phyloP scores from a whole-genome alignment of 92 coral and sea anemone genomes.

The Paragorgia papillata region DNA sequence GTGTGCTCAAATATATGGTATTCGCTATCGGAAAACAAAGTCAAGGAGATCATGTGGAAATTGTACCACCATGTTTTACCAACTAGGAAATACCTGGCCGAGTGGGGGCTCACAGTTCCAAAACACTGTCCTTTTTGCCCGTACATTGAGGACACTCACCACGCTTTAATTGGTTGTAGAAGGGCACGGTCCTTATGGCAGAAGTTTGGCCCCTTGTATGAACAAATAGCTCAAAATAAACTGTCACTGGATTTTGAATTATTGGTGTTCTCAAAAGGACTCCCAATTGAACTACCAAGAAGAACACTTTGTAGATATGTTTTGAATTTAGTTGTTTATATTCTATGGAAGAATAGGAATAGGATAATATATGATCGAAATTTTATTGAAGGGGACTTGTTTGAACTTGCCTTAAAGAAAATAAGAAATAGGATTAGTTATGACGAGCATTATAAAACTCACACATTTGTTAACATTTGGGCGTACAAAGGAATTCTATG shows the following conservation, averaged over 20 bases:
- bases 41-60: neutral
- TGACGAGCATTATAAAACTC: no score
- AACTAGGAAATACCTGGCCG: slow-evolving; percentile 2
- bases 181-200: slow-evolving; percentile 16
- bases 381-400: no score
- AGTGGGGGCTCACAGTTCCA: slow-evolving; percentile 21
- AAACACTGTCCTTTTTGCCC: slow-evolving; percentile 24
- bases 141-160: slow-evolving; percentile 23
- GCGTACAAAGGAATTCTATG: no score
- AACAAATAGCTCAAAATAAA: neutral
- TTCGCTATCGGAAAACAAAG: neutral
- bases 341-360: no score
- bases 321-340: no score
- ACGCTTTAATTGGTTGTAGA: slow-evolving; percentile 13
- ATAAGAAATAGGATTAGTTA: no score
- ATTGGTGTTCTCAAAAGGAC: neutral
- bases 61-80: slow-evolving; percentile 21
- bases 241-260: neutral
- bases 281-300: no score
- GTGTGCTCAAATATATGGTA: neutral
- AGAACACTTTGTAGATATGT: no score
- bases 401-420: no score
- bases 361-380: no score
- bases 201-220: neutral
- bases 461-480: no score